These are phyloP conservation scores for Lates calcarifer DNA, from an alignment of 2,113 vertebrate species.

Conservation along the genomic window DNA sequence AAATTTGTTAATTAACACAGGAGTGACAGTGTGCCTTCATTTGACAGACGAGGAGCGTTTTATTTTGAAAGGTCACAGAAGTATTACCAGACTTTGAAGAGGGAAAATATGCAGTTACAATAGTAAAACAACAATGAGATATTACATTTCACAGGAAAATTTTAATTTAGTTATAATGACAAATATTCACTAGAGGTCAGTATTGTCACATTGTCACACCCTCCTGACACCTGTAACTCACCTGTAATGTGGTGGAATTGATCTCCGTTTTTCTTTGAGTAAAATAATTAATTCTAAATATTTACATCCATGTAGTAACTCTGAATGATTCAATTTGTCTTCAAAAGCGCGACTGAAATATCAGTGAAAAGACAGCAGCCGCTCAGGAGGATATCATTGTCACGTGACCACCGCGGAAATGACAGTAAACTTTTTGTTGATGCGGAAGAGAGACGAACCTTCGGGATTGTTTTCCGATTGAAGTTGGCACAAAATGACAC, in stretches of 20 bases:
- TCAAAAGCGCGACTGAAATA: background rate
- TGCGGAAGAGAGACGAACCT: slow-evolving; percentile 66
- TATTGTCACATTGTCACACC: background rate
- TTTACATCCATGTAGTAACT: accelerated
- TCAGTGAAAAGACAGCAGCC: background rate
- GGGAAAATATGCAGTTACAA: background rate
- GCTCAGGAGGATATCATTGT: background rate
- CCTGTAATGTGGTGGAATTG: background rate
- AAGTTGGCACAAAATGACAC: slow-evolving; percentile 5
- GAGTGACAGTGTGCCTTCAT: slow-evolving; percentile 25
- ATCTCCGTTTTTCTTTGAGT: background rate
- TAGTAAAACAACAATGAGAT: background rate
- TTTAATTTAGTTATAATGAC: background rate
- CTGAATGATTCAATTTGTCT: background rate
- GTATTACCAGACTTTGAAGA: background rate
- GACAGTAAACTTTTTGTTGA: slow-evolving; percentile 9
- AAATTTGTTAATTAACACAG: slow-evolving; percentile 64
- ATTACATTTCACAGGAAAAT: background rate
- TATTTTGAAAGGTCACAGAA: background rate
- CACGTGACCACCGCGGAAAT: slow-evolving; percentile 76
- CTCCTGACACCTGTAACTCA: background rate
- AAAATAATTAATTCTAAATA: background rate
- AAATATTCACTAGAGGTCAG: slow-evolving; percentile 23
- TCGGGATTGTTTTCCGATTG: slow-evolving; percentile 16
- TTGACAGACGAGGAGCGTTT: background rate